A percentile compares a stretch with the other conserved stretches of the same genome.
Conservation (phyloP, 2,888 invertebrate genomes). For the Venusia cambrica region DNA sequence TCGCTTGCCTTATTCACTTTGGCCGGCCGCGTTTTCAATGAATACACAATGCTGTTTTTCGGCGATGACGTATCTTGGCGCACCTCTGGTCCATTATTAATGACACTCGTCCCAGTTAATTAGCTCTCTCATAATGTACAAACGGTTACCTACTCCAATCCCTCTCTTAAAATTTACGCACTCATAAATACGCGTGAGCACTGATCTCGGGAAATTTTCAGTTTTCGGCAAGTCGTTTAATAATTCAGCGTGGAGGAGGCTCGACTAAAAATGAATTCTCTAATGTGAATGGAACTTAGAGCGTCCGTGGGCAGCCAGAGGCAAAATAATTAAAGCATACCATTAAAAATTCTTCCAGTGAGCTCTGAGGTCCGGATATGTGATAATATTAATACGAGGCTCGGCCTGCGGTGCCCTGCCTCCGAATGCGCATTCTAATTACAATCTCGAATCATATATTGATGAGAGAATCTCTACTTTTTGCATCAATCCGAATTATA, state of each 20-base stretch:
- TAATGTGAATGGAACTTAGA: constrained; percentile 79
- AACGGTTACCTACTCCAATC: constrained; percentile 65
- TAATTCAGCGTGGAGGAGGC: constrained; percentile 31
- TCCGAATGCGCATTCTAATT: constrained; percentile 32
- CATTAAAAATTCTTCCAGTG: constrained; percentile 79
- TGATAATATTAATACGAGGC: constrained; percentile 76
- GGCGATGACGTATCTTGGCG: constrained; percentile 16
- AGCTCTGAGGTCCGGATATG: constrained; percentile 71
- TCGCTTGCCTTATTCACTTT: constrained; percentile 67
- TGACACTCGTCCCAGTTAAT: constrained; percentile 58
- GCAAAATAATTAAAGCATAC: constrained; percentile 79
- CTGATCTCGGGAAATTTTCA: constrained; percentile 73
- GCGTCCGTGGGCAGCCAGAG: constrained; percentile 42
- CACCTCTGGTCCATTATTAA: constrained; percentile 29
- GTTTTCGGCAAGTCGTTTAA: constrained; percentile 64
- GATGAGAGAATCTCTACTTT: too few relatives aligned
- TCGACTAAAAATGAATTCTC: constrained; percentile 71
- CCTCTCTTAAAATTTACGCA: constrained; percentile 63
- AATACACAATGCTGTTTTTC: constrained; percentile 12
- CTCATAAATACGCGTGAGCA: constrained; percentile 65
- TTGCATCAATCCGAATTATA: too few relatives aligned
- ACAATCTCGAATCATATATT: constrained; percentile 30
- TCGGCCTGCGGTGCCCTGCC: constrained; percentile 41
- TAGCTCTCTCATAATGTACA: constrained; percentile 77
- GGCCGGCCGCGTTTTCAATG: constrained; percentile 30